Conservation (phyloP, 1,140 invertebrate genomes). For the Reticulitermes speratus region DNA sequence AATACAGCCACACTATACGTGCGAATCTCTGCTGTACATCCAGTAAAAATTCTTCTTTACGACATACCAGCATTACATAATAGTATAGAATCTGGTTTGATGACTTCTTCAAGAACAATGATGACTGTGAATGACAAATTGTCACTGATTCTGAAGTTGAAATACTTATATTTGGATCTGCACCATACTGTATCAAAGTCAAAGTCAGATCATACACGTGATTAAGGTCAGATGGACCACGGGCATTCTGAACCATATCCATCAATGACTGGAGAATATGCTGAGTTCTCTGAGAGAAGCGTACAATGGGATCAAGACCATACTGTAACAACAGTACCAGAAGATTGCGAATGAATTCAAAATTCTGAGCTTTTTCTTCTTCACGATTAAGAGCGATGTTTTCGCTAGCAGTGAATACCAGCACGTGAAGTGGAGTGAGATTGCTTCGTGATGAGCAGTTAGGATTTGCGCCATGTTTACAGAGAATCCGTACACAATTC, state of each 20-base stretch:
- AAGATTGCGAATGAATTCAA: constrained; percentile 65
- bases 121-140: constrained; percentile 40
- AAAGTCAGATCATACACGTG: constrained; percentile 68
- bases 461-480: constrained; percentile 69
- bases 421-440: constrained; percentile 68
- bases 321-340: constrained; percentile 66
- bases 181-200: constrained; percentile 63
- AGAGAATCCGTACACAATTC: constrained; percentile 68
- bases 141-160: constrained; percentile 26
- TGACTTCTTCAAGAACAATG: constrained; percentile 61
- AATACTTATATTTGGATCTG: constrained; percentile 61
- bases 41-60: constrained; percentile 65
- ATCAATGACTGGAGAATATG: constrained; percentile 66
- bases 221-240: constrained; percentile 61
- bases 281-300: constrained; percentile 55
- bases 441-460: constrained; percentile 70
- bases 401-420: constrained; percentile 71
- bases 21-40: constrained; percentile 63
- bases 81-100: constrained; percentile 65
- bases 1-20: constrained; percentile 65
- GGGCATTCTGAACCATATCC: constrained; percentile 70
- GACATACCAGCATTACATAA: constrained; percentile 65
- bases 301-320: constrained; percentile 64
- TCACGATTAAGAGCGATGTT: constrained; percentile 64
- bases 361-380: constrained; percentile 61